Evolutionary conservation across 2,797 vertebrate species (phyloP).

Genomic region (Sebastes steindachneri): DNA sequence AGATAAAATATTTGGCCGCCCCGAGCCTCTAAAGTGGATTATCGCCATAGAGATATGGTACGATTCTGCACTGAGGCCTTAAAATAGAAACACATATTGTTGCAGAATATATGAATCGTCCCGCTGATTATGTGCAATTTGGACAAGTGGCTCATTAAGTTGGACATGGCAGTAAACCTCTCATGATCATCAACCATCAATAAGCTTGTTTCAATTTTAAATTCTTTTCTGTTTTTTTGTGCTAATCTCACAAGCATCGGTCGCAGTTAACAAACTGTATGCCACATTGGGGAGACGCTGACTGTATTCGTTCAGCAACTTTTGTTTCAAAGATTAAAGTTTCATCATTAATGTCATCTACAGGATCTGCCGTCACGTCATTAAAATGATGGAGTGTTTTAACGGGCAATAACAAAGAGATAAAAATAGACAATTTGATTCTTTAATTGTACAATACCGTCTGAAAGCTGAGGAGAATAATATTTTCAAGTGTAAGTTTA

Average conservation of each 20-base stretch:
- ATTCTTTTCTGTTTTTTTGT: not conserved
- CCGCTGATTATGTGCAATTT: not conserved
- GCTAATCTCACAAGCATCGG: not conserved
- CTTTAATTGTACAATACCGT: not conserved
- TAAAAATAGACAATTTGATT: constrained; percentile 26
- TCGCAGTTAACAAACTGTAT: not conserved
- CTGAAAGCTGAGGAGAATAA: constrained; percentile 2
- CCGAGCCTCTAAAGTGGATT: constrained; percentile 62
- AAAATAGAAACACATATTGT: constrained; percentile 35
- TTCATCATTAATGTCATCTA: constrained; percentile 30
- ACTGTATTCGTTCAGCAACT: constrained; percentile 4
- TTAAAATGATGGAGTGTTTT: constrained; percentile 38
- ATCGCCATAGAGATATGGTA: constrained; percentile 61
- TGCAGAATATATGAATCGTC: not conserved
- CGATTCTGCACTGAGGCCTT: constrained; percentile 37
- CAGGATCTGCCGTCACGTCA: constrained; percentile 19
- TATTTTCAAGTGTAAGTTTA: not conserved
- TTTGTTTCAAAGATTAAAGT: not conserved
- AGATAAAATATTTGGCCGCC: constrained; percentile 67
- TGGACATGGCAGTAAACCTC: not conserved
- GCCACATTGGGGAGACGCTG: not conserved
- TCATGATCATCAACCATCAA: not conserved
- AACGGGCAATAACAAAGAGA: constrained; percentile 37
- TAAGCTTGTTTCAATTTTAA: not conserved
- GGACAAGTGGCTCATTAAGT: not conserved